Evolutionary conservation across 2,888 invertebrate species (phyloP), one percentile per base, ranked within the genome.

Genomic region (Barypeithes pellucidus): DNA sequence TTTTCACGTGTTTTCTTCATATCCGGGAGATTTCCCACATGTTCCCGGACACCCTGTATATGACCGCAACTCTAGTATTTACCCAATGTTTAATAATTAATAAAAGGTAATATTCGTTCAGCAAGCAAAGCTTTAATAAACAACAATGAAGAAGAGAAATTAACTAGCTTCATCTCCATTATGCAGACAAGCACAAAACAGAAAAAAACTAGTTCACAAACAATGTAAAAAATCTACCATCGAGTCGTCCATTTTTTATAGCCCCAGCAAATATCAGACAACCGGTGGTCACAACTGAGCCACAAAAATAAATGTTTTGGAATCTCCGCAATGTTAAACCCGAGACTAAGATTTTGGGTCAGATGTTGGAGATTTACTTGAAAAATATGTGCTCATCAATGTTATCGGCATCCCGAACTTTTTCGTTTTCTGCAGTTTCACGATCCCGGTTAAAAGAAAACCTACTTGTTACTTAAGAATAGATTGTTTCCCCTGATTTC

Each of bases 351-450:
- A 72, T 74, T 67, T 54, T 59, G 67, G 70, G 74, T 74, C 74
- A 74, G 71, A 70, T 70, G 70, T 62, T 52, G 67, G 73, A 71
- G 74, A 74, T 74, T 74, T 67, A 71, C 70, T 74, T 74, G 74
- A 74, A 71, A 74, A 74, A 74, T 74, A 74, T 74, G 67, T 67
- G 66, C 70, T 74, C 74, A 74, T 74, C 74, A 74, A 71, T 74
- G 74, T 74, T 74, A 74, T 74, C 74, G 74, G 74, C 70, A 63
- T 62, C 54, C 52, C 54, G 67, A 62, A 71, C 67, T 74, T 74
- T 74, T 74, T 73, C 66, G 65, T 68, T 66, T 69, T 59, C 61
- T 67, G 54, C 72, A 65, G 62, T 36, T 43, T 14, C 54, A 43
- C 47, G 54, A 52, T 43, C 20, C 69, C 18, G 14, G 52, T 52